Evolutionary conservation across 2,113 vertebrate species (phyloP).

Genomic region (Scortum barcoo): DNA sequence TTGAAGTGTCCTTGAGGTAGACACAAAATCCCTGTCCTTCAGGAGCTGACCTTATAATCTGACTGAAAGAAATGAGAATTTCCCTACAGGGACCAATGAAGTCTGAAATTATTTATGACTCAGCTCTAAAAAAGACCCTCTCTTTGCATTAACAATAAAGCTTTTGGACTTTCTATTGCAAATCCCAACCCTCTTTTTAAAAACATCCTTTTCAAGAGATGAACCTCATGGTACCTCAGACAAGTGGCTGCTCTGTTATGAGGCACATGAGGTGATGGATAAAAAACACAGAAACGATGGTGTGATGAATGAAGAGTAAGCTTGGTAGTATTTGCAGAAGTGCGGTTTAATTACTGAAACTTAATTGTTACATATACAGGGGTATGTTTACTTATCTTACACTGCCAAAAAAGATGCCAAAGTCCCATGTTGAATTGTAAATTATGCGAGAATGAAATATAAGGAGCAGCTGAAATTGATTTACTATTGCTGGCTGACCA

Average conservation of each 20-base stretch:
- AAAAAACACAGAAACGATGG: too few species aligned
- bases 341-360: neutral
- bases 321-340: neutral
- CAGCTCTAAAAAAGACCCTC: neutral
- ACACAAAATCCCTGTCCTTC: neutral
- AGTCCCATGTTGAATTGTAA: neutral
- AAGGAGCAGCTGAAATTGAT: neutral
- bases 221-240: neutral
- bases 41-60: conserved; percentile 1
- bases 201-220: neutral
- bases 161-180: neutral
- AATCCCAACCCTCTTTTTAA: conserved; percentile 8
- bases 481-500: neutral
- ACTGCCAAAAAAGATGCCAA: too few species aligned
- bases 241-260: neutral
- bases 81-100: conserved; percentile 9
- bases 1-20: conserved; percentile 22
- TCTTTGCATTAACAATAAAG: conserved; percentile 5
- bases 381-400: neutral
- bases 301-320: neutral
- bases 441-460: neutral
- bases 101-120: conserved; percentile 36
- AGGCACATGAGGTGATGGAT: neutral
- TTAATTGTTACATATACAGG: neutral
- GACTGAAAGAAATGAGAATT: neutral